Evolutionary conservation across 2,797 vertebrate genomes (phyloP), one percentile per base, ranked within the genome.

Genomic region (Sebastes vulpes): DNA sequence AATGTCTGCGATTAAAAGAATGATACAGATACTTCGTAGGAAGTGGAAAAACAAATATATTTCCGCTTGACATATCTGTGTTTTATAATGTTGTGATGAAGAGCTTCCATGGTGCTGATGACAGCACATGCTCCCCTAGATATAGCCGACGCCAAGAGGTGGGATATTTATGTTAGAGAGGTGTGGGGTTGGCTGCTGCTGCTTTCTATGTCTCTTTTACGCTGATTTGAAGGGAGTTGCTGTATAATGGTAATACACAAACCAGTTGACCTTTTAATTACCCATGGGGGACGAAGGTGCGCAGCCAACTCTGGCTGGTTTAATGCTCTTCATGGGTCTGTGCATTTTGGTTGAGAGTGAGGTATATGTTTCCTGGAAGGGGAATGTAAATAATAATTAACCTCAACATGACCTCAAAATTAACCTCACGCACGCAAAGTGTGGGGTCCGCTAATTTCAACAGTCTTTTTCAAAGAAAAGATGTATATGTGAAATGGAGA

Each of bases 251-350:
- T 81, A 69, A 79, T 80, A 79, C 61, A 83, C 58, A 72, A 77
- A 83, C 70, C 61, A 75, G 77, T 65, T 83, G 74, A 85, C 82
- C 86, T 89, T 87, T 82, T 72, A 83, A 87, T 86, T 81, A 38
- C 25, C 42, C 64, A 67, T 21, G 3, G n/a, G 79, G 71, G 83
- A 87, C 60, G 11, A 2, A 69, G 53, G 81, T 80, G 72, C 4
- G 7, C 70, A 83, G 84, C 69, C 81, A 77, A 60, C 63, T 71
- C 80, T 69, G 14, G 70, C 82, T 32, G 83, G 56, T 84, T 89
- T 75, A 77, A 74, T 70, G 8, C 66, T 69, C 68, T 76, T 75
- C 42, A 35, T 61, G 65, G 69, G n/a, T 75, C 50, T 73, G 26
- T 72, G 72, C 31, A 2, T 72, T 71, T 77, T 48, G 72, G 29